Percentiles rank a stretch among this genome's conserved stretches.
Conservation (phyloP, 2,113 vertebrate species). For the Spilogale gracilis region DNA sequence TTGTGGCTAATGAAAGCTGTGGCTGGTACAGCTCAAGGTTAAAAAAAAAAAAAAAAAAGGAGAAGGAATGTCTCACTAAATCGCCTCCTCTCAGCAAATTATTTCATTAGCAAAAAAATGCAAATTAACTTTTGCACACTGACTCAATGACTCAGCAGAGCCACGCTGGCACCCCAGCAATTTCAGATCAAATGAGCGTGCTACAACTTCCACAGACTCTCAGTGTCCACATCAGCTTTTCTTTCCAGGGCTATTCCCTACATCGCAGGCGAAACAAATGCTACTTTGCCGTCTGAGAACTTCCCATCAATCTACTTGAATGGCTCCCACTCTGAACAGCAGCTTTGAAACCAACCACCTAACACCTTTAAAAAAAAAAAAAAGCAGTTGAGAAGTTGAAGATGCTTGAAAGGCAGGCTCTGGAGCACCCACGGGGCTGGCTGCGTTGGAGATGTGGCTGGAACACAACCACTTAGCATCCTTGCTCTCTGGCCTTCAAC, state of each 20-base stretch:
- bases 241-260: neutral
- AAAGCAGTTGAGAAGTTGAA: neutral
- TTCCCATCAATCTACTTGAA: neutral
- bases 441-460: too few species aligned
- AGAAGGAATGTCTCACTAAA: neutral
- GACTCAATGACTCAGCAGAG: neutral
- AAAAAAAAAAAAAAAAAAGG: neutral
- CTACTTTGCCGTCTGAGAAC: neutral
- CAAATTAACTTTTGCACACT: conserved; percentile 17
- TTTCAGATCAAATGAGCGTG: neutral
- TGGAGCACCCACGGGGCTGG: too few species aligned
- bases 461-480: neutral
- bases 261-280: neutral
- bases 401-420: neutral
- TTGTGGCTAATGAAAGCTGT: conserved; percentile 23
- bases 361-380: neutral
- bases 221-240: neutral
- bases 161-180: neutral
- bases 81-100: conserved; percentile 37
- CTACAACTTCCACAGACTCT: neutral
- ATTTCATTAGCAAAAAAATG: conserved; percentile 64
- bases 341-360: conserved; percentile 29
- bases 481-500: neutral
- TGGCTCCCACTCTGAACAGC: neutral
- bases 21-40: neutral